Conservation (phyloP, 2,113 vertebrate species). For the Cyanoderma ruficeps region DNA sequence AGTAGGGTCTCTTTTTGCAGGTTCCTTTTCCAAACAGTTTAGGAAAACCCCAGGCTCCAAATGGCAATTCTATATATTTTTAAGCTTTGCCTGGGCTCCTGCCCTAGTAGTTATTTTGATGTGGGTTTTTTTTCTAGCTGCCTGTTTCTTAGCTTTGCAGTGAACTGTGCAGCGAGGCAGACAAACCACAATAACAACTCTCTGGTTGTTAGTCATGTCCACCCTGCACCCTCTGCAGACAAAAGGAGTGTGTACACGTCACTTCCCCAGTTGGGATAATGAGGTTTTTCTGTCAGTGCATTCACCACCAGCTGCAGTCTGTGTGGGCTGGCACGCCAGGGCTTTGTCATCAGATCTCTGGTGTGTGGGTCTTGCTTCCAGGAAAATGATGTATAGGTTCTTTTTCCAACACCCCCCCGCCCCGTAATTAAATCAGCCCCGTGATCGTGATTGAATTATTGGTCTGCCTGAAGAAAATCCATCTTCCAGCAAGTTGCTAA, state of each 20-base stretch:
- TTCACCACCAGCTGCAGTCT: conserved; percentile 24
- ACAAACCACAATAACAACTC: neutral
- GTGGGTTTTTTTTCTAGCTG: neutral
- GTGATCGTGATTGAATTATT: neutral
- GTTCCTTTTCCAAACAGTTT: neutral
- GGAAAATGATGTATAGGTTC: neutral
- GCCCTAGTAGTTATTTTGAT: neutral
- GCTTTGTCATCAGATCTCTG: conserved; percentile 1
- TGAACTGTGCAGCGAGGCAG: neutral
- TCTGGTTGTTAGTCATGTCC: neutral
- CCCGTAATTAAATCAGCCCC: conserved; percentile 6
- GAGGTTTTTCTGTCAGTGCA: neutral
- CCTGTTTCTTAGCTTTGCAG: neutral
- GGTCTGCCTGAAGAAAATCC: neutral
- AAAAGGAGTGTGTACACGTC: neutral
- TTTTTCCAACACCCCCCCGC: neutral
- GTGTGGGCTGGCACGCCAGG: neutral
- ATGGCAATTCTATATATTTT: neutral
- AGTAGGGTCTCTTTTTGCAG: neutral
- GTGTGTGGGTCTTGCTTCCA: neutral
- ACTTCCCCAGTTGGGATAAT: conserved; percentile 11
- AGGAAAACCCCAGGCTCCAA: neutral
- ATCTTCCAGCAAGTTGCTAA: neutral
- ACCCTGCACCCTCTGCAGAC: neutral
- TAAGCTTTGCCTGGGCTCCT: neutral